Evolutionary conservation across 2,113 vertebrate genomes (phyloP).

Genomic region (Prochilodus magdalenae): DNA sequence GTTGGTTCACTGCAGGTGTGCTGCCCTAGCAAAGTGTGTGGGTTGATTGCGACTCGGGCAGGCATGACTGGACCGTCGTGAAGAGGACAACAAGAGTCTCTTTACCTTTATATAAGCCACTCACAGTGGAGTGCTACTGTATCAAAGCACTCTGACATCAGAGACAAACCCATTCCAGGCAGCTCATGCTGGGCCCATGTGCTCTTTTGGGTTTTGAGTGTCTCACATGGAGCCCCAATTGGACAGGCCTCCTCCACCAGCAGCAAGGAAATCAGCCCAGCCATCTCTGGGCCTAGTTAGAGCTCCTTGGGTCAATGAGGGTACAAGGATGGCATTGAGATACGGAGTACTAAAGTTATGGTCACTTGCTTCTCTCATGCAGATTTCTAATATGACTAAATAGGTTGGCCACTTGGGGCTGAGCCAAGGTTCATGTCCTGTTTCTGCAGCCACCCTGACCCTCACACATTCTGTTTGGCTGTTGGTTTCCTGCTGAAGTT

Average conservation of each 20-base stretch:
- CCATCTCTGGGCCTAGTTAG: constrained; percentile 11
- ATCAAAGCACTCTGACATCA: constrained; percentile 45
- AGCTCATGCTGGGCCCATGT: constrained; percentile 8
- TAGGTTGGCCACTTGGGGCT: background rate
- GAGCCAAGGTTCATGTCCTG: background rate
- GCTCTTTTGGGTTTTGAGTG: constrained; percentile 13
- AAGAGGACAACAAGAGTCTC: constrained; percentile 49
- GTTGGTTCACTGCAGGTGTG: constrained; percentile 42
- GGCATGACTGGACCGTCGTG: constrained; percentile 40
- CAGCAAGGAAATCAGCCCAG: constrained; percentile 1
- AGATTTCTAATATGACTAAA: background rate
- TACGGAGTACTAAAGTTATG: background rate
- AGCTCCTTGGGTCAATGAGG: background rate
- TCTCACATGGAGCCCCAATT: constrained; percentile 22
- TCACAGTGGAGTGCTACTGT: constrained; percentile 34
- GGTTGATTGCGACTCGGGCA: constrained; percentile 38
- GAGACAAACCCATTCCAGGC: constrained; percentile 21
- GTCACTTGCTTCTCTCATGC: background rate
- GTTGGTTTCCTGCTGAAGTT: background rate
- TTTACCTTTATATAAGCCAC: constrained; percentile 57
- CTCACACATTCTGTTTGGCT: background rate
- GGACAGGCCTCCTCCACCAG: background rate
- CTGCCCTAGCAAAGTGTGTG: constrained; percentile 17
- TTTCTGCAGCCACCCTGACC: background rate
- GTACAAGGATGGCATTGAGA: background rate